Evolutionary conservation across 2,113 vertebrate genomes (phyloP), one percentile per base, ranked within the genome.

Genomic region (Microtus ochrogaster): DNA sequence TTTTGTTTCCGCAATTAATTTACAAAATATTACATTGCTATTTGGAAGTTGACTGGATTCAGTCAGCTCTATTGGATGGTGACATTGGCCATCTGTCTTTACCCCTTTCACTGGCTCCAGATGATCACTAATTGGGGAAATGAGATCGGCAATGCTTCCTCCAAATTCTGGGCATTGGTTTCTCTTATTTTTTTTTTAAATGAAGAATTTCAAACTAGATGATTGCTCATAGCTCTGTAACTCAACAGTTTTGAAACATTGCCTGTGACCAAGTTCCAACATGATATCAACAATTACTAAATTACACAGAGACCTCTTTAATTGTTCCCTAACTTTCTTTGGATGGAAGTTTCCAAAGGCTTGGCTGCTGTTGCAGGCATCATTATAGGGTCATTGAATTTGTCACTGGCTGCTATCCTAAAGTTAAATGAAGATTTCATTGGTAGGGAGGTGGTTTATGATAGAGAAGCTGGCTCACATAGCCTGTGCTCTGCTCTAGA

Each of bases 351-450:
- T 93, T 85, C 89, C 55, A 58, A 28, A 55, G 76, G 41, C 82
- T 82, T 90, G 86, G 86, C 92, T 81, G 22, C 1, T 0, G 39
- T 73, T 73, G 16, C 39, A 82, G 55, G 96, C 72, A 49, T 91
- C 17, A 7, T 92, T 85, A 74, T 8, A 44, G 33, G 79, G 30
- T 76, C 90, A 65, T 36, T 58, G 8, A 10, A 85, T 90, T 83
- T 87, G 49, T 87, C 44, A 12, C 16, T 91, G 92, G 94, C 96
- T 44, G 5, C 49, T 90, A n/a, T 94, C 88, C 94, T 95, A 39
- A 83, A 85, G 85, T 90, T 76, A 44, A 61, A 36, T 24, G 47
- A 49, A 87, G 83, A 88, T 91, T 70, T 94, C 81, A 55, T 26
- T 85, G 90, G 83, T 55, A 28, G 24, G 47, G 78, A 70, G 30